Evolutionary conservation across 2,113 vertebrate genomes (phyloP), one percentile per base, ranked within the genome.

Genomic region (Micromys minutus): DNA sequence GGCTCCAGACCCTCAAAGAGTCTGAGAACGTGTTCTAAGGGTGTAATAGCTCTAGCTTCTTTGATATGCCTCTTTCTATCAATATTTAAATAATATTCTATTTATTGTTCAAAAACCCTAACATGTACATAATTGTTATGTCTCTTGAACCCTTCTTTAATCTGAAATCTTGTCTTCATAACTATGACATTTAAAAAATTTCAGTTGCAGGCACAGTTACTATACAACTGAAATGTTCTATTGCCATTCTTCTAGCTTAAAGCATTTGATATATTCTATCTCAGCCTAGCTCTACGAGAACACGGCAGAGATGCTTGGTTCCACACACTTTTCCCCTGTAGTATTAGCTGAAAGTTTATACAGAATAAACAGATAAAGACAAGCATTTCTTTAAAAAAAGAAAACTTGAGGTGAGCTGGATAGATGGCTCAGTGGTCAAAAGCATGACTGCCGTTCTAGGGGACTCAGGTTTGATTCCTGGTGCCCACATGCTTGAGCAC

Each of bases 211-310:
- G 39, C 59, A 87, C 3, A 89, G 16, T 96, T 97, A 83, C 0
- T 75, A 47, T 42, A 76, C 79, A 89, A 61, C 87, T 96, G 79
- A 96, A 57, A 72, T 91, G 87, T 87, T 95, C 19, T 63, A 55
- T 91, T 96, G 96, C 97, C 90, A n/a, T 97, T 96, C 71, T 92
- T 90, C 93, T 94, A 95, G 61, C 86, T 69, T 31, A 92, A 67
- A 94, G 69, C 0, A 94, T 13, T n/a, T 47, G 50, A 95, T 87
- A 34, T 84, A 52, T 96, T 93, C 97, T 97, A 89, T 95, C 91
- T 94, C 88, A 95, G 96, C 87, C 87, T 97, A 71, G 34, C 31
- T 94, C 90, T 90, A 75, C 34, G 5, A 21, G 90, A 76, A 90
- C 63, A 47, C 94, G 94, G 90, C 87, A 90, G 61, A 95, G 94